Percentiles rank a stretch among this genome's conserved stretches.
Evolutionary conservation across 2,113 vertebrate genomes (phyloP).

Genomic region (Sarotherodon lohbergeri): DNA sequence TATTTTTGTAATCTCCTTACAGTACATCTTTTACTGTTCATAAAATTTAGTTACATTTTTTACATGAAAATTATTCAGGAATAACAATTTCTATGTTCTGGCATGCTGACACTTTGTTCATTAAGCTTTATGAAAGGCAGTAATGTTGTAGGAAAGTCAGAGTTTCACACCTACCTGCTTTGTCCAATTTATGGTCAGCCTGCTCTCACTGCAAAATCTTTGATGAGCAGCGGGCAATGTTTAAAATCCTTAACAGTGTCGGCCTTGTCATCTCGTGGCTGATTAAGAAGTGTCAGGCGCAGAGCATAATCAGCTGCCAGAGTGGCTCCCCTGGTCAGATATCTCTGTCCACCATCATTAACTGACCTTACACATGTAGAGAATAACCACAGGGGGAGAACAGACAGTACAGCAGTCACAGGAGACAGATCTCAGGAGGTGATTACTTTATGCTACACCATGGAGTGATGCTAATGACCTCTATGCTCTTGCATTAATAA

Average conservation of each 20-base stretch:
- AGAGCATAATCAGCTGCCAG: constrained; percentile 57
- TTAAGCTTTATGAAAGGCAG: neutral
- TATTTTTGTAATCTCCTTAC: neutral
- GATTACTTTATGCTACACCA: constrained; percentile 75
- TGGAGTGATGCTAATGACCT: constrained; percentile 78
- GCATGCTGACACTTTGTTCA: neutral
- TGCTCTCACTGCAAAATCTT: constrained; percentile 21
- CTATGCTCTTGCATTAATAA: constrained; percentile 78
- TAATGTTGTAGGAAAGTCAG: neutral
- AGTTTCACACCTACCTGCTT: constrained; percentile 35
- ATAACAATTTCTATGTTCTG: neutral
- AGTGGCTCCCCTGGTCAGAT: constrained; percentile 54
- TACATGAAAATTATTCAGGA: neutral
- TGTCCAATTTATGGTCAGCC: constrained; percentile 23
- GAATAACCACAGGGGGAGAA: constrained; percentile 62
- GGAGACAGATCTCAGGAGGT: constrained; percentile 66
- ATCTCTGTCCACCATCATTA: constrained; percentile 74
- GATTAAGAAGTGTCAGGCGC: constrained; percentile 63
- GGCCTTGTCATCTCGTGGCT: constrained; percentile 56
- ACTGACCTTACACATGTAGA: constrained; percentile 68
- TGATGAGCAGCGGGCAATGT: constrained; percentile 52
- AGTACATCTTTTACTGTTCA: neutral
- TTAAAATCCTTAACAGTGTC: constrained; percentile 62
- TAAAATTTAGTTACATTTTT: neutral
- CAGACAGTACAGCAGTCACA: constrained; percentile 57